Evolutionary conservation across 1,140 invertebrate species (phyloP), one percentile per base, ranked within the genome.

Genomic region (Notospermus geniculatus): DNA sequence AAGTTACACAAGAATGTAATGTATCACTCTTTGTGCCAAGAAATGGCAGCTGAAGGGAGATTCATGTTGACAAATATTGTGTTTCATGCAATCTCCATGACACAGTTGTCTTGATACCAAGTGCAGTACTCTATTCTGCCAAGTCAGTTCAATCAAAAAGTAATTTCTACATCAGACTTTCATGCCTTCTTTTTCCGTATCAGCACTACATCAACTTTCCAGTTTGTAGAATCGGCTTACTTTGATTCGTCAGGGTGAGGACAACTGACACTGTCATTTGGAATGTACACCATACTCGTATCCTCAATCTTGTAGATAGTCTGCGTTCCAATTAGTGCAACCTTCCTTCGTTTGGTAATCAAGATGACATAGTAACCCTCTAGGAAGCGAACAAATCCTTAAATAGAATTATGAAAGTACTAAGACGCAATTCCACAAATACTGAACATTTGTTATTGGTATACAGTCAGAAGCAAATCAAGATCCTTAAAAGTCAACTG

Each of bases 311-410:
- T 97, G 76, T 97, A 98, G 62, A 98, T 91, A 7, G 91, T 89
- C 82, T 99, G 95, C 76, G 91, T 88, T 15, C 95, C 95, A 73
- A 98, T 90, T 7, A 92, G 86, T 57, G 93, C 93, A 29, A 96
- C 90, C 82, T 89, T 89, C 68, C 91, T 86, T 63, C 95, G 81
- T 84, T 96, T 96, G 27, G 94, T 97, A 1, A 98, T 91, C 32
- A 98, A 77, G 70, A 98, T 90, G 54, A 98, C 89, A 75, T 98
- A 98, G 78, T 96, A 97, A 0, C 95, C 94, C 84, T 98, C 95
- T 25, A 98, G 78, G 79, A 98, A 98, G 68, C 89, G 83, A 23
- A 97, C 88, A 81, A 98, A 98, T 7, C 95, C 94, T 89, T 81
- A 52, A 71, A 72, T 63, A 9, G 55, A 59, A 62, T 45, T 30